phyloP scores from a whole-genome alignment of 2,888 invertebrate species.

The Epirrhoe tristata region DNA sequence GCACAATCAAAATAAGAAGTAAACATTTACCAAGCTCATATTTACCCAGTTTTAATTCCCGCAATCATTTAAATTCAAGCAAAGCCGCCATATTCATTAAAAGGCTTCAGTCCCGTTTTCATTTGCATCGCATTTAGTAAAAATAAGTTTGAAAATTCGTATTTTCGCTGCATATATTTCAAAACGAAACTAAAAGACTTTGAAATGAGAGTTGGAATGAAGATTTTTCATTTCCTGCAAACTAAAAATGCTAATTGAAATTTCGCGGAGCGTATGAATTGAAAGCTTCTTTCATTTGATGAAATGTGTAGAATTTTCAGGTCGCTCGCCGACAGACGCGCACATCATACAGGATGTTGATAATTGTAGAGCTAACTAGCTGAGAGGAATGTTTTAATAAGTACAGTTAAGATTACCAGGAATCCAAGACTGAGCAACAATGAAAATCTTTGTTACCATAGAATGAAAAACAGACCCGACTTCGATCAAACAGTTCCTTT shows the following conservation, averaged over 20 bases:
- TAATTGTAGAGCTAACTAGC: background rate
- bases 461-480: background rate
- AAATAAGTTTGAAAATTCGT: slow-evolving; percentile 21
- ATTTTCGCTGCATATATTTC: slow-evolving; percentile 35
- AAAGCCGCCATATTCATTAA: slow-evolving; percentile 17
- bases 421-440: background rate
- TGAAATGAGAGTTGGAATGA: slow-evolving; percentile 11
- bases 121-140: slow-evolving; percentile 28
- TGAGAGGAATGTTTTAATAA: background rate
- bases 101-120: slow-evolving; percentile 20
- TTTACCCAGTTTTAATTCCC: background rate
- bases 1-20: no score
- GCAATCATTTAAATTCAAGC: slow-evolving; percentile 11
- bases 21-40: background rate
- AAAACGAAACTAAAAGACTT: slow-evolving; percentile 22
- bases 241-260: slow-evolving; percentile 13
- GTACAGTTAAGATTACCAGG: background rate
- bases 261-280: background rate
- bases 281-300: background rate
- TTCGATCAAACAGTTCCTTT: background rate
- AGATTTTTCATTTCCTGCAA: slow-evolving; percentile 23
- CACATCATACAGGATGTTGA: background rate
- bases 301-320: slow-evolving; percentile 2
- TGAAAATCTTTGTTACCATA: background rate
- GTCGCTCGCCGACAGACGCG: background rate